Percentiles rank a stretch among this genome's conserved stretches.
Conservation (phyloP, 2,113 vertebrate genomes). For the Saccopteryx bilineata region DNA sequence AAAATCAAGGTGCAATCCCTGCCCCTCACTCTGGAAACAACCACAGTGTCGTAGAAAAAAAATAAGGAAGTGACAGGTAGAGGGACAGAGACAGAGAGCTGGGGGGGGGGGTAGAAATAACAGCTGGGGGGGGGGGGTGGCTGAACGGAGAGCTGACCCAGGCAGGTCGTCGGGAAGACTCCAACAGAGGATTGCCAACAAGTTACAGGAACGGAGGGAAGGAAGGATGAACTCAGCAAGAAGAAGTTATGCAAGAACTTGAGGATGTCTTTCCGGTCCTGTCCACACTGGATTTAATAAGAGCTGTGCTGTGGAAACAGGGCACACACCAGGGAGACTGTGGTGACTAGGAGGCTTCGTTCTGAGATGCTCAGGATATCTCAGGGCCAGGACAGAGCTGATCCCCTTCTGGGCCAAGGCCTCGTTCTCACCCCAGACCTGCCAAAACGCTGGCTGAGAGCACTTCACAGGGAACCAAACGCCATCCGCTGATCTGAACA, state of each 20-base stretch:
- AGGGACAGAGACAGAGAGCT: too few species aligned
- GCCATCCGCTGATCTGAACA: background rate
- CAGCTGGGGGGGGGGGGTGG: too few species aligned
- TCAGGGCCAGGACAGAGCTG: background rate
- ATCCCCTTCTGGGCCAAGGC: background rate
- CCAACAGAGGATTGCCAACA: background rate
- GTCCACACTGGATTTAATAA: background rate
- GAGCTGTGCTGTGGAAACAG: background rate
- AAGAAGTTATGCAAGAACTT: background rate
- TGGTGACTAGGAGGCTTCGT: background rate
- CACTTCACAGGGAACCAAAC: background rate
- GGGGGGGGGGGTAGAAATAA: too few species aligned
- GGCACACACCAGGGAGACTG: background rate
- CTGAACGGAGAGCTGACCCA: background rate
- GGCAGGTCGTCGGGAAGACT: too few species aligned
- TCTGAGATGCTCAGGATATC: background rate
- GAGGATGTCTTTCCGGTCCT: background rate
- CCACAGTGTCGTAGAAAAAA: background rate
- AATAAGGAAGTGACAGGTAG: background rate
- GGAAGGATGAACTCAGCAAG: background rate
- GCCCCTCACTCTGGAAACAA: accelerated
- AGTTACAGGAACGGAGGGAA: background rate
- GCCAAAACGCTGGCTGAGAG: background rate
- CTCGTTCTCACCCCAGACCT: background rate
- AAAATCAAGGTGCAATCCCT: accelerated